Percentiles rank a stretch among this genome's conserved stretches.
Conservation (phyloP, 92 coral and sea anemone genomes). For the Siderastrea radians region DNA sequence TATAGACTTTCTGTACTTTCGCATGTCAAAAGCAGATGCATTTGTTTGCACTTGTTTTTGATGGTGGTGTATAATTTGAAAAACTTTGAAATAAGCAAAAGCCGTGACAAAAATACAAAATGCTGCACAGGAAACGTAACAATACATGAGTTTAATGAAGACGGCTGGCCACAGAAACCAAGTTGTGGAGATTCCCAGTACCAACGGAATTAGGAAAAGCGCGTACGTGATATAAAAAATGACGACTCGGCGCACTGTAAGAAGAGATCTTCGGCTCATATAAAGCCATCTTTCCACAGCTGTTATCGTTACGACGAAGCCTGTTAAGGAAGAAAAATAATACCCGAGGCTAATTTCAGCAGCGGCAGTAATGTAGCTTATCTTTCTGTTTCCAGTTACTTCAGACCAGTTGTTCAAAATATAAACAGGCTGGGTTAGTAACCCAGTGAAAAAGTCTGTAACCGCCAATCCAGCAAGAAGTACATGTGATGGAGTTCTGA, state of each 20-base stretch:
- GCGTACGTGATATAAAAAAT: not conserved
- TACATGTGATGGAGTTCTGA: not conserved
- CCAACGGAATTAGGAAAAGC: not conserved
- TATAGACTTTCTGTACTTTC: no score
- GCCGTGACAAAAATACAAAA: not conserved
- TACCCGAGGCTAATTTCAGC: not conserved
- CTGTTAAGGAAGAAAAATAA: not conserved
- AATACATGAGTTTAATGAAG: not conserved
- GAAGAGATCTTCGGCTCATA: conserved; percentile 8
- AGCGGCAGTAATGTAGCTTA: not conserved
- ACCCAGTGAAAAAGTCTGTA: not conserved
- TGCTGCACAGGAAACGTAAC: not conserved
- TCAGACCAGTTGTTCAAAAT: not conserved
- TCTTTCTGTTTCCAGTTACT: not conserved
- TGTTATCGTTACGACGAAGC: not conserved
- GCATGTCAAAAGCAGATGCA: not conserved
- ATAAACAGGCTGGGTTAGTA: not conserved
- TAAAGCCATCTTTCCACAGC: not conserved
- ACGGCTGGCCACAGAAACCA: not conserved
- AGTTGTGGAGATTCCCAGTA: not conserved
- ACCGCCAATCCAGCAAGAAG: not conserved
- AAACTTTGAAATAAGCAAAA: not conserved
- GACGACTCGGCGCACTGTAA: conserved; percentile 1
- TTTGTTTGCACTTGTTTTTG: not conserved
- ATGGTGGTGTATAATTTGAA: no score